phyloP scores from a whole-genome alignment of 2,797 vertebrate genomes.

The Acanthurus lineatus region DNA sequence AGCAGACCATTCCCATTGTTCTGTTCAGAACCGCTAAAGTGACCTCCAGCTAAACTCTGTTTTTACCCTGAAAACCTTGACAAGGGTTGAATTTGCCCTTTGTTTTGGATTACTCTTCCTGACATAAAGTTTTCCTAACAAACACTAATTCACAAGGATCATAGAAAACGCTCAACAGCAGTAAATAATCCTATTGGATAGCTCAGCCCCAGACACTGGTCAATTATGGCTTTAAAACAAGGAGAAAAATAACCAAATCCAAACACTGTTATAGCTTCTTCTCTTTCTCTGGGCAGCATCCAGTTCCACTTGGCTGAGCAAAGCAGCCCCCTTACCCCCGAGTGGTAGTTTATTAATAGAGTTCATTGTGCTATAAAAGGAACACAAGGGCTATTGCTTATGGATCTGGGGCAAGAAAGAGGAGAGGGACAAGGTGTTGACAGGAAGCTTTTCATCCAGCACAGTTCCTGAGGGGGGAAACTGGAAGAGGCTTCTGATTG shows the following conservation, averaged over 20 bases:
- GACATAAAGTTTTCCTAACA: constrained; percentile 63
- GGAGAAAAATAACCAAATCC: constrained; percentile 41
- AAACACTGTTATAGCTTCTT: constrained; percentile 68
- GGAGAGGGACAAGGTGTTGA: constrained; percentile 74
- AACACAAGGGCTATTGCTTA: constrained; percentile 63
- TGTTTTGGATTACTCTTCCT: constrained; percentile 45
- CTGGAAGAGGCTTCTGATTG: constrained; percentile 72
- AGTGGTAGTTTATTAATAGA: constrained; percentile 76
- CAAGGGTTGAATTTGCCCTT: constrained; percentile 58
- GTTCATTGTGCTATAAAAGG: constrained; percentile 79
- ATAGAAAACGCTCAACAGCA: constrained; percentile 57
- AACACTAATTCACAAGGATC: constrained; percentile 67
- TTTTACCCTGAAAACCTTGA: constrained; percentile 52
- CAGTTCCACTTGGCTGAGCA: constrained; percentile 69
- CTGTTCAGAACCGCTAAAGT: constrained; percentile 38
- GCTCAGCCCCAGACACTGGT: constrained; percentile 67
- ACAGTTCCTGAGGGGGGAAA: constrained; percentile 61
- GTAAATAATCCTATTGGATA: constrained; percentile 73
- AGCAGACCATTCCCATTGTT: constrained; percentile 67
- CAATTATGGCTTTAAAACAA: constrained; percentile 72
- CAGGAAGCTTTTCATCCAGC: constrained; percentile 76
- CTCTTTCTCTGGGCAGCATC: constrained; percentile 66
- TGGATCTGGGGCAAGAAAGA: constrained; percentile 62
- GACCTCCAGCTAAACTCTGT: constrained; percentile 63
- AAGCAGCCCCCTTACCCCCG: constrained; percentile 55